A percentile compares a stretch with the other conserved stretches of the same genome.
These are phyloP conservation scores for Zelleria hepariella DNA, from an alignment of 2,888 invertebrate species.

Conservation along the genomic window DNA sequence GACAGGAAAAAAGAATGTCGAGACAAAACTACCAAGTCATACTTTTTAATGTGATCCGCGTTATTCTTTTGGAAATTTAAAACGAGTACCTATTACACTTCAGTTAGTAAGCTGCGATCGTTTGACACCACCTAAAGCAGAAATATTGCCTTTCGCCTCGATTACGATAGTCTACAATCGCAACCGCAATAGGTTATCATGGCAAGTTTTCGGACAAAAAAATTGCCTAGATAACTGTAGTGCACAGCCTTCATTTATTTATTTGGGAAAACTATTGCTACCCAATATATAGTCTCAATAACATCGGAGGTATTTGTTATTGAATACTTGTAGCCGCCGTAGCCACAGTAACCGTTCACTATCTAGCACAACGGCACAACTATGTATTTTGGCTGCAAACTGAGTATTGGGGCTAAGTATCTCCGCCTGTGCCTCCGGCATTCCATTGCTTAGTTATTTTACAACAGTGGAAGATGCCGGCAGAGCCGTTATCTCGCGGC, in stretches of 20 bases:
- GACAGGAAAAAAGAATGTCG: background rate
- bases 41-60: conserved; percentile 5
- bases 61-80: background rate
- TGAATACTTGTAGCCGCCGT: background rate
- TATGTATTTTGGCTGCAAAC: background rate
- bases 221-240: too few relatives aligned
- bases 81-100: too few relatives aligned
- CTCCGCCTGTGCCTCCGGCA: background rate
- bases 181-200: too few relatives aligned
- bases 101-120: too few relatives aligned
- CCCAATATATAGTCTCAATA: too few relatives aligned
- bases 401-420: background rate
- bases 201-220: too few relatives aligned
- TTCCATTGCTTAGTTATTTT: conserved; percentile 51
- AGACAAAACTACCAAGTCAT: conserved; percentile 6
- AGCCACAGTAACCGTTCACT: background rate
- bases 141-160: too few relatives aligned
- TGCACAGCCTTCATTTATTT: too few relatives aligned
- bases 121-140: too few relatives aligned
- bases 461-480: conserved; percentile 27
- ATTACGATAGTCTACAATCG: too few relatives aligned
- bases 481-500: conserved; percentile 58
- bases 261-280: too few relatives aligned
- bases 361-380: background rate
- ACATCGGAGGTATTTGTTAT: too few relatives aligned